These are phyloP conservation scores for Sturnus vulgaris DNA, from an alignment of 2,113 vertebrate species.

Conservation along the genomic window DNA sequence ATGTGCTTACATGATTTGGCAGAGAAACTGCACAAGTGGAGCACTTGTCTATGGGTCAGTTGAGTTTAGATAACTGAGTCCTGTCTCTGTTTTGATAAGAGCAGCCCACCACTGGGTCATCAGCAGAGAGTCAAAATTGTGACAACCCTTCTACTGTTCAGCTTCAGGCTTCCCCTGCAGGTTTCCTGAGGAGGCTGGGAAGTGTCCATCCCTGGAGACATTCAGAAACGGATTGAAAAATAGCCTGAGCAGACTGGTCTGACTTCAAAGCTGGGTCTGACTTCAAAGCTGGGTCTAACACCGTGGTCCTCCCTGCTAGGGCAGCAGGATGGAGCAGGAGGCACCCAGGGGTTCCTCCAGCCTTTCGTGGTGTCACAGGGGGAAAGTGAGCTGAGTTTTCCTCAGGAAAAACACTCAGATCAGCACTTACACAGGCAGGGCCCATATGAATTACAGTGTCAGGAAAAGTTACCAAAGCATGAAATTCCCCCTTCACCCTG, in stretches of 20 bases:
- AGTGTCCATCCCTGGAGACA: not conserved
- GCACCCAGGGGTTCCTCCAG: not conserved
- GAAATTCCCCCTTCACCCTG: conserved; percentile 11
- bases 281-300: not conserved
- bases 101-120: not conserved
- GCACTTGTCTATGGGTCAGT: not conserved
- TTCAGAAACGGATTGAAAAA: not conserved
- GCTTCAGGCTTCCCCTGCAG: not conserved
- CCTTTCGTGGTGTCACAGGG: rapidly evolving
- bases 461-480: conserved; percentile 27
- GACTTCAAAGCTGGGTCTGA: not conserved
- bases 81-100: not conserved
- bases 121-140: not conserved
- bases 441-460: not conserved
- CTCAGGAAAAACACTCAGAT: not conserved
- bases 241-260: not conserved
- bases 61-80: not conserved
- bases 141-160: not conserved
- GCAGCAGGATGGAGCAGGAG: not conserved
- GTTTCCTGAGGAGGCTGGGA: not conserved
- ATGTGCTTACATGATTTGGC: not conserved
- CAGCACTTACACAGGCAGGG: not conserved
- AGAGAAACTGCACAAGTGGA: not conserved
- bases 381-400: not conserved
- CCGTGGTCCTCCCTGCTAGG: rapidly evolving